These are phyloP conservation scores for Saimiri boliviensis DNA, from an alignment of 2,113 vertebrate genomes.

Conservation along the genomic window DNA sequence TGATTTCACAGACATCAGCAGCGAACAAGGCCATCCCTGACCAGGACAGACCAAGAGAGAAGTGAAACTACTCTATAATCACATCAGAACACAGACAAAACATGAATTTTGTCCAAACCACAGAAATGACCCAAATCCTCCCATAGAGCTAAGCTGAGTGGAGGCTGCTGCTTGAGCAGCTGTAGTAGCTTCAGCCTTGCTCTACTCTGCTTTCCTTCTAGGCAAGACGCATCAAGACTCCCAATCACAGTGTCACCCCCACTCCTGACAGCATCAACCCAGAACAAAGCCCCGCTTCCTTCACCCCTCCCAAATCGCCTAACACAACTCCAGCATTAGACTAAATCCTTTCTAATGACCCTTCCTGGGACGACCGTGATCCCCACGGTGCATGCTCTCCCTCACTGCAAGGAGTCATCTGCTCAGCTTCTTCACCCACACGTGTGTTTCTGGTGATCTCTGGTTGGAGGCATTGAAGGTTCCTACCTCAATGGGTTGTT, in stretches of 20 bases:
- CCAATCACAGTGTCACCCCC: background rate
- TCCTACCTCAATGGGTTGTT: background rate
- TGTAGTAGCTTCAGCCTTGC: background rate
- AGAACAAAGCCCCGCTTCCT: background rate
- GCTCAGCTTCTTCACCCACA: background rate
- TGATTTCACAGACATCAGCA: background rate
- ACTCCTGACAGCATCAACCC: background rate
- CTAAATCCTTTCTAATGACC: background rate
- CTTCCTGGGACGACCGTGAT: rapidly evolving
- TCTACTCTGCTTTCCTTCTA: background rate
- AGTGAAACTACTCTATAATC: background rate
- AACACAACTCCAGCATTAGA: background rate
- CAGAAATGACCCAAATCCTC: background rate
- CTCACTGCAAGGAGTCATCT: rapidly evolving
- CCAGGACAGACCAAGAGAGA: background rate
- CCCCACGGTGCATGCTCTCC: rapidly evolving
- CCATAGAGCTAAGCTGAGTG: background rate
- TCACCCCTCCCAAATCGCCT: background rate
- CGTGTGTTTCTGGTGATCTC: background rate
- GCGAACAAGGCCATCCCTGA: background rate
- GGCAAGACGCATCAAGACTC: background rate
- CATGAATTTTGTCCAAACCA: background rate
- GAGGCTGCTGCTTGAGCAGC: background rate
- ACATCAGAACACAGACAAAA: background rate
- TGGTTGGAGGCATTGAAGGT: background rate